Conservation (phyloP, 2,113 vertebrate species). For the Pseudorasbora parva region DNA sequence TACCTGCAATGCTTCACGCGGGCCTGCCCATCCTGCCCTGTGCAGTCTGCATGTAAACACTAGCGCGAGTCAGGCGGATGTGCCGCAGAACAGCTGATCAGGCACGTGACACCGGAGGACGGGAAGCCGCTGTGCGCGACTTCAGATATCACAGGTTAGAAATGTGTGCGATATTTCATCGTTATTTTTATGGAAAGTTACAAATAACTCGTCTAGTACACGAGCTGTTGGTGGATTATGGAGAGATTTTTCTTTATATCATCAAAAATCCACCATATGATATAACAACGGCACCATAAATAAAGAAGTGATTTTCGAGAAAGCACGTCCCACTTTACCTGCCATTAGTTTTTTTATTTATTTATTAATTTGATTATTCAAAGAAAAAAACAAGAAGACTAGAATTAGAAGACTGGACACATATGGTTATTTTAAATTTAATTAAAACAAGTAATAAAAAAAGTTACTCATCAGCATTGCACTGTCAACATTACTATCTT, state of each 20-base stretch:
- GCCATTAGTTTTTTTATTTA: neutral
- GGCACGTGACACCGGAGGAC: conserved; percentile 50
- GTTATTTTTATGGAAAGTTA: neutral
- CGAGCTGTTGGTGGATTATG: neutral
- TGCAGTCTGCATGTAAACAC: conserved; percentile 60
- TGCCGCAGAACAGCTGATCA: conserved; percentile 47
- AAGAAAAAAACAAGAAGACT: too few species aligned
- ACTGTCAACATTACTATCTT: too few species aligned
- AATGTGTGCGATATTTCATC: neutral
- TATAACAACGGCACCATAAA: neutral
- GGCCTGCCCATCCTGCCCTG: conserved; percentile 42
- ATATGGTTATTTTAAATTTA: too few species aligned
- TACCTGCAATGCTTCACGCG: conserved; percentile 48
- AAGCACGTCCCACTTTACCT: neutral
- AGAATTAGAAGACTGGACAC: too few species aligned
- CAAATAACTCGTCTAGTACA: neutral
- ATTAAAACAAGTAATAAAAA: too few species aligned
- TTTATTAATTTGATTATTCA: neutral
- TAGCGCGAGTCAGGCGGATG: conserved; percentile 50
- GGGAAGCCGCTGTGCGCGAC: neutral
- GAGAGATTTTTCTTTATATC: neutral
- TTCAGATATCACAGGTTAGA: neutral
- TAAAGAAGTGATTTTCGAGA: neutral
- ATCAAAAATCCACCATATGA: neutral
- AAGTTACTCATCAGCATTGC: too few species aligned